Conservation (phyloP, 2,888 invertebrate genomes). For the Gymnoscelis rufifasciata region DNA sequence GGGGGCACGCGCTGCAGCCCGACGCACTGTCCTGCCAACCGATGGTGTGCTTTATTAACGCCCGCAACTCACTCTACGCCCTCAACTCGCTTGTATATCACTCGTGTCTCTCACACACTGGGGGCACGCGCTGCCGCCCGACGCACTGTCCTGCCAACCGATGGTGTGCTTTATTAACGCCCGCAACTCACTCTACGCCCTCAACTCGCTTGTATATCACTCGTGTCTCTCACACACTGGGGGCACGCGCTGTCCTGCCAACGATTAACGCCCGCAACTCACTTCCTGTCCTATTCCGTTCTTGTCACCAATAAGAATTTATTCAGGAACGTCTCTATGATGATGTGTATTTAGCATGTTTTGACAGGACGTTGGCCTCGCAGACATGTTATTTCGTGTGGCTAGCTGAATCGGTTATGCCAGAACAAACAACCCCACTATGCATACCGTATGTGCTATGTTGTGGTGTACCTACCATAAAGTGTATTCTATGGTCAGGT, state of each 20-base stretch:
- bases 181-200: too few species aligned
- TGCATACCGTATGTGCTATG: too few species aligned
- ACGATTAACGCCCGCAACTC: neutral
- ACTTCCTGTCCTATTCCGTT: too few species aligned
- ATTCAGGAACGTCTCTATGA: too few species aligned
- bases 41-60: constrained; percentile 54
- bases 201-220: neutral
- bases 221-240: neutral
- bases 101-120: constrained; percentile 54
- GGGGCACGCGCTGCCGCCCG: constrained; percentile 77
- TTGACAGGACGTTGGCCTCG: too few species aligned
- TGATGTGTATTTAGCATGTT: too few species aligned
- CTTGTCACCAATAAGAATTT: too few species aligned
- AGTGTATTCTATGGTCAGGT: too few species aligned
- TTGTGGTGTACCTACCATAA: too few species aligned
- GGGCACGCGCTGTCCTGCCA: neutral
- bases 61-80: neutral
- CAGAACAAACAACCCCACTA: too few species aligned
- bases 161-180: constrained; percentile 53
- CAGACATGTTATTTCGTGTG: too few species aligned
- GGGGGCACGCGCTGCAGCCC: constrained; percentile 77
- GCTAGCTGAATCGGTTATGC: too few species aligned
- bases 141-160: constrained; percentile 76
- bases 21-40: constrained; percentile 77
- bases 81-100: neutral